phyloP scores from a whole-genome alignment of 2,888 invertebrate species.

The Drosophila colorata region DNA sequence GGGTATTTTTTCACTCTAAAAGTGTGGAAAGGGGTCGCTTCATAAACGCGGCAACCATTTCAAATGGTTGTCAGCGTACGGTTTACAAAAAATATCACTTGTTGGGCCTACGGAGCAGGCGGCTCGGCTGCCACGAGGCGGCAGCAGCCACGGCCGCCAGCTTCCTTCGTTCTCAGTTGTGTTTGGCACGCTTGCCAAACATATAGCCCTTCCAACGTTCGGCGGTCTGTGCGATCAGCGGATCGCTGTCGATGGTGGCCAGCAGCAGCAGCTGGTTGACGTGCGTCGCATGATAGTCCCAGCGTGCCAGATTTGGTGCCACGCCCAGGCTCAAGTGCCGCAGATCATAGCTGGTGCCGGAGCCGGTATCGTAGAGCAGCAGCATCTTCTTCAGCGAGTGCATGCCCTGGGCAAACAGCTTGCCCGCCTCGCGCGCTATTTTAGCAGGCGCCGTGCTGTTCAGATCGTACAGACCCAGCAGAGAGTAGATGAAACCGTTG shows the following conservation, averaged over 20 bases:
- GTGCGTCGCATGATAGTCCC: conserved; percentile 99
- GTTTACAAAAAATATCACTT: conserved; percentile 76
- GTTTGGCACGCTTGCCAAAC: conserved; percentile 96
- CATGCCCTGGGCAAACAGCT: conserved; percentile 94
- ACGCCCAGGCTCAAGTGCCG: conserved; percentile 95
- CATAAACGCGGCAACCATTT: conserved; percentile 67
- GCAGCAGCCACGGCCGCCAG: conserved; percentile 66
- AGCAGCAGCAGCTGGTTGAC: conserved; percentile 97
- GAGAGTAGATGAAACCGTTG: conserved; percentile 99
- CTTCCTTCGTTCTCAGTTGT: conserved; percentile 89
- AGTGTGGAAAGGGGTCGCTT: conserved; percentile 38
- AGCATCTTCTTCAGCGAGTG: conserved; percentile 94
- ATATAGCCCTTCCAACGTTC: conserved; percentile 97
- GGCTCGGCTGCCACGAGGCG: conserved; percentile 48
- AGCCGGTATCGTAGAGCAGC: conserved; percentile 96
- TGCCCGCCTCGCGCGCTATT: conserved; percentile 90
- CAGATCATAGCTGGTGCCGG: conserved; percentile 97
- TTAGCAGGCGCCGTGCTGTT: conserved; percentile 91
- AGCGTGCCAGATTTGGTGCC: conserved; percentile 97
- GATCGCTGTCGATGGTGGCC: conserved; percentile 93
- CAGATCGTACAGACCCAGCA: conserved; percentile 98
- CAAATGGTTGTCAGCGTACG: conserved; percentile 48
- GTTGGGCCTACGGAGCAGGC: conserved; percentile 30
- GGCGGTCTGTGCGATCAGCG: conserved; percentile 92
- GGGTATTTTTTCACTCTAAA: conserved; percentile 5